Conservation (phyloP, 2,113 vertebrate genomes). For the Bos javanicus region DNA sequence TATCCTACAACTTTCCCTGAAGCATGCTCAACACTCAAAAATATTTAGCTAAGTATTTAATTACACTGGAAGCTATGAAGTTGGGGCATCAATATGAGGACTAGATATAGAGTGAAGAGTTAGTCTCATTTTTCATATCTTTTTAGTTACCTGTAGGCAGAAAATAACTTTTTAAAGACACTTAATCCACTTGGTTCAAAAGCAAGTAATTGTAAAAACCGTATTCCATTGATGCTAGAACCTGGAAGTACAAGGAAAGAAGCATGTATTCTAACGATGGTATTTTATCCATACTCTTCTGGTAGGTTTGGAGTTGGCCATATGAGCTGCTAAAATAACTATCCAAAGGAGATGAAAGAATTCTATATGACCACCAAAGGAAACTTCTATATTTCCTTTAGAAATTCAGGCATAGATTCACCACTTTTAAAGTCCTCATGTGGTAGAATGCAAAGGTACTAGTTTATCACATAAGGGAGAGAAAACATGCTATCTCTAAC, state of each 20-base stretch:
- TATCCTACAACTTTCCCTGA: constrained; percentile 47
- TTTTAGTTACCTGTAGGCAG: background rate
- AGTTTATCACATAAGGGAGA: background rate
- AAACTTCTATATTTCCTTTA: background rate
- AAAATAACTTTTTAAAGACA: background rate
- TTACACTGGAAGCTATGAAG: constrained; percentile 53
- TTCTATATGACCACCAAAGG: background rate
- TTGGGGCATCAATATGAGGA: background rate
- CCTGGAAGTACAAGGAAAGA: background rate
- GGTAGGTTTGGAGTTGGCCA: background rate
- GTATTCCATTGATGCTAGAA: background rate
- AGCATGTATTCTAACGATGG: background rate
- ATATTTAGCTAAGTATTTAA: constrained; percentile 65
- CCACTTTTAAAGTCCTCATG: background rate
- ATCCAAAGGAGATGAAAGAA: background rate
- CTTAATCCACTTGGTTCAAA: background rate
- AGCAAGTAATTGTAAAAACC: constrained; percentile 21
- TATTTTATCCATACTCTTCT: background rate
- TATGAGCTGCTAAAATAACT: background rate
- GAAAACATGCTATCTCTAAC: background rate
- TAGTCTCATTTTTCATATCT: constrained; percentile 1
- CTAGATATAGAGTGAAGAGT: background rate
- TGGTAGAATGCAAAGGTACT: background rate
- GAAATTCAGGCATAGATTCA: background rate
- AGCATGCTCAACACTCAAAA: constrained; percentile 51